Evolutionary conservation across 2,888 invertebrate genomes (phyloP).

Genomic region (Drosophila neoperkinsi): DNA sequence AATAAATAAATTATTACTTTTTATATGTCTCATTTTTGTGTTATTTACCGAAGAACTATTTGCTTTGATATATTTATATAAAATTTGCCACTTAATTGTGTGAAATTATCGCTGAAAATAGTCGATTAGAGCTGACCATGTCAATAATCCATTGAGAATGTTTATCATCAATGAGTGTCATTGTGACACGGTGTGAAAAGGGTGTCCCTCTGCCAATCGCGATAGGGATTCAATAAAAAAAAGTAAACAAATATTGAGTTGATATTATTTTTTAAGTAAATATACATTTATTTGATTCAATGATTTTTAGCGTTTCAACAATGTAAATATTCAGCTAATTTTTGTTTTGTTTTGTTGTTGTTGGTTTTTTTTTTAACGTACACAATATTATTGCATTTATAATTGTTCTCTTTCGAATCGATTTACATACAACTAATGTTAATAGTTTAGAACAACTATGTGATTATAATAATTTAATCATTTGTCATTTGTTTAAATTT

Average conservation of each 20-base stretch:
- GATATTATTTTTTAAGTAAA: constrained; percentile 57
- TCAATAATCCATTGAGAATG: neutral
- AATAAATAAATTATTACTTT: constrained; percentile 24
- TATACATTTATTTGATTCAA: constrained; percentile 78
- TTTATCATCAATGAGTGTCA: neutral
- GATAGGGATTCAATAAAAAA: neutral
- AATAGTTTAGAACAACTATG: constrained; percentile 66
- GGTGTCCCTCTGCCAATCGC: no score
- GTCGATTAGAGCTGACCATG: neutral
- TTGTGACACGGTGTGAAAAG: neutral
- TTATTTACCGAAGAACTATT: neutral
- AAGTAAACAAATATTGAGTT: constrained; percentile 1
- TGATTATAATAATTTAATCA: constrained; percentile 48
- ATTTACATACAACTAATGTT: constrained; percentile 55
- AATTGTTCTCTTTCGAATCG: constrained; percentile 49
- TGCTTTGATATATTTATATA: neutral
- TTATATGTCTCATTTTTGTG: constrained; percentile 5
- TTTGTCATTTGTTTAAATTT: constrained; percentile 44
- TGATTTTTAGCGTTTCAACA: constrained; percentile 71
- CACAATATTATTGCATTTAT: constrained; percentile 53
- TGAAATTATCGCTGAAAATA: neutral
- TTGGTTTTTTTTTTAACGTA: constrained; percentile 38
- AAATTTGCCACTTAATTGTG: no score
- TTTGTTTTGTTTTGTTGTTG: constrained; percentile 39
- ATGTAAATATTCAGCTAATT: constrained; percentile 75